Conservation (phyloP, 1,140 invertebrate species). For the Drosophila kikkawai region DNA sequence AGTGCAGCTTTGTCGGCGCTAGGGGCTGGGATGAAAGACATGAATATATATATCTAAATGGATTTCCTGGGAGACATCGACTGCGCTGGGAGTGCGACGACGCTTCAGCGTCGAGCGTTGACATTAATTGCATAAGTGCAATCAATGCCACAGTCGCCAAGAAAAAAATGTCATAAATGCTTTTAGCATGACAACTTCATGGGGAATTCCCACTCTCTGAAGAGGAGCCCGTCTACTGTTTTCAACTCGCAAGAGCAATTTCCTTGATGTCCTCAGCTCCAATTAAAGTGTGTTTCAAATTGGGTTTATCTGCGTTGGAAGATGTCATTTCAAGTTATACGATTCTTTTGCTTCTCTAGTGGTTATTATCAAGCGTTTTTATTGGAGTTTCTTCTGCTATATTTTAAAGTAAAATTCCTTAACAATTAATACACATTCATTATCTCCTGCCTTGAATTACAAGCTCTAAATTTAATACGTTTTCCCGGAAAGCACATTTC, state of each 20-base stretch:
- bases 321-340: background rate
- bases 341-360: background rate
- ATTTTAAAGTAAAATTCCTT: background rate
- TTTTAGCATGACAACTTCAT: conserved; percentile 21
- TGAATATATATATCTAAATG: conserved; percentile 66
- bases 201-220: conserved; percentile 5
- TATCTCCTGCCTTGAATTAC: no score
- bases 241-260: conserved; percentile 27
- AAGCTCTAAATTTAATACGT: background rate
- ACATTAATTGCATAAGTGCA: conserved; percentile 74
- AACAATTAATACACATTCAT: background rate
- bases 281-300: conserved; percentile 36
- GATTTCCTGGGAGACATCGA: conserved; percentile 61
- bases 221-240: background rate
- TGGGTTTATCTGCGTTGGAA: conserved; percentile 14
- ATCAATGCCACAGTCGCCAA: conserved; percentile 55
- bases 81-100: conserved; percentile 11
- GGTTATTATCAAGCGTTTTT: background rate
- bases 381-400: no score
- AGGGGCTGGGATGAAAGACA: conserved; percentile 18
- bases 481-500: no score
- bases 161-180: conserved; percentile 52
- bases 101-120: conserved; percentile 41
- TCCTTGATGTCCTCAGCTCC: conserved; percentile 8
- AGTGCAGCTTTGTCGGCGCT: conserved; percentile 35